These are phyloP conservation scores for Danaus melanippus DNA, from an alignment of 1,140 invertebrate genomes.

Conservation along the genomic window DNA sequence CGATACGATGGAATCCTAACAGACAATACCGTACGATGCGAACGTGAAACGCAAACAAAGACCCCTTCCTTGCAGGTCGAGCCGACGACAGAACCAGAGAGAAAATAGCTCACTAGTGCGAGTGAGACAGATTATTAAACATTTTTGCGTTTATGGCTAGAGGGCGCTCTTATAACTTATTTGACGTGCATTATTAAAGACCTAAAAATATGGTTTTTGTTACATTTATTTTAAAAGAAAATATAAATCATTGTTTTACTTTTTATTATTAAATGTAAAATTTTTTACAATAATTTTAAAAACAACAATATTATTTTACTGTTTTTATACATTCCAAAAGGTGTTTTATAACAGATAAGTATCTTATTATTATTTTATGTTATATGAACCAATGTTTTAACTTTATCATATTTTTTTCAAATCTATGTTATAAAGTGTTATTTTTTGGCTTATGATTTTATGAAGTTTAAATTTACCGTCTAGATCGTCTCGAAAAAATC, in stretches of 20 bases:
- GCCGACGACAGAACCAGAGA: conserved; percentile 68
- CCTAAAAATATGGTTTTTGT: conserved; percentile 18
- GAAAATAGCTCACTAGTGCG: conserved; percentile 65
- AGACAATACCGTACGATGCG: conserved; percentile 61
- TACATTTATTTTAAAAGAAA: not conserved
- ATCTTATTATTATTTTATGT: no score
- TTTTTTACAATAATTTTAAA: no score
- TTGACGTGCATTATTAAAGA: conserved; percentile 29
- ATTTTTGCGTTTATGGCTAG: conserved; percentile 28
- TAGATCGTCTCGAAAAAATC: no score
- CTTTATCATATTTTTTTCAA: no score
- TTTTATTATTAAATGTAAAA: no score
- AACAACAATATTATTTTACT: no score
- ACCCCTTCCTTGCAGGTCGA: conserved; percentile 61
- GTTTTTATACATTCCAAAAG: no score
- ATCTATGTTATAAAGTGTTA: no score
- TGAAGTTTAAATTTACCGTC: no score
- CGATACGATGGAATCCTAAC: conserved; percentile 51
- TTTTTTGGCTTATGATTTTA: no score
- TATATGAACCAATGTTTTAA: no score
- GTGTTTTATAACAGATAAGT: no score
- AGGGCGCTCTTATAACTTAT: conserved; percentile 30
- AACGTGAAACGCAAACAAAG: conserved; percentile 72
- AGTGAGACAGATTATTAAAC: conserved; percentile 38
- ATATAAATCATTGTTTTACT: not conserved